Evolutionary conservation across 2,113 vertebrate genomes (phyloP), one percentile per base, ranked within the genome.

Genomic region (Nothoprocta perdicaria): DNA sequence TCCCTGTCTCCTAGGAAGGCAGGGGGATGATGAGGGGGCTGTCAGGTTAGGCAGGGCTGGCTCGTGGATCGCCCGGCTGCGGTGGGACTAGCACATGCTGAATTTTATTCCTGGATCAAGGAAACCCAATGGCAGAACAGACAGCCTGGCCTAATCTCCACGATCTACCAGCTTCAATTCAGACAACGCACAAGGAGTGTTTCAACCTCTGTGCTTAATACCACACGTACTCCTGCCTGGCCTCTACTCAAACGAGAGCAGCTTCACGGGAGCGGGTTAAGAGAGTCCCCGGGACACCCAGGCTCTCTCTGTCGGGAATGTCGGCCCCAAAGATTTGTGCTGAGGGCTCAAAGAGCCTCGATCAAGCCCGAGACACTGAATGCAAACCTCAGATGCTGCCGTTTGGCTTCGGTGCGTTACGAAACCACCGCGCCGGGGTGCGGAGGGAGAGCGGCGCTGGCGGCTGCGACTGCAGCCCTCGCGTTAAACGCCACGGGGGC

Each of bases 271-370:
- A 72, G 33, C 0, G 3, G 48, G 66, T 57, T 43, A 75, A 6
- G 17, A 12, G 7, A 58, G 48, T 5, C 24, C 55, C 9, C 0
- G 17, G 68, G 31, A 31, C 1, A 2, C 53, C 27, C 85, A 78
- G 46, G 15, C 48, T n/a, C 45, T 66, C 29, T 29, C 53, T 27
- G 23, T 27, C 65, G 14, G 16, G 29, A 31, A 27, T 35, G 17
- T 10, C 89, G 40, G 21, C 15, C 61, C 58, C 48, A 38, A 58
- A 45, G 58, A 50, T 38, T 60, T 46, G 38, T 38, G 73, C 27
- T 33, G n/a, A 41, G 31, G 75, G 27, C 38, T 33, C 38, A 12
- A 41, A 12, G 38, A 86, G 48, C 63, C 35, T 45, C 31, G 66
- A 63, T 68, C 63, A 69, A 60, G 29, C 5, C 26, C 2, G 40